Base-by-base conservation (phyloP, 2,797 vertebrate species). In the Borostomias antarcticus region DNA sequence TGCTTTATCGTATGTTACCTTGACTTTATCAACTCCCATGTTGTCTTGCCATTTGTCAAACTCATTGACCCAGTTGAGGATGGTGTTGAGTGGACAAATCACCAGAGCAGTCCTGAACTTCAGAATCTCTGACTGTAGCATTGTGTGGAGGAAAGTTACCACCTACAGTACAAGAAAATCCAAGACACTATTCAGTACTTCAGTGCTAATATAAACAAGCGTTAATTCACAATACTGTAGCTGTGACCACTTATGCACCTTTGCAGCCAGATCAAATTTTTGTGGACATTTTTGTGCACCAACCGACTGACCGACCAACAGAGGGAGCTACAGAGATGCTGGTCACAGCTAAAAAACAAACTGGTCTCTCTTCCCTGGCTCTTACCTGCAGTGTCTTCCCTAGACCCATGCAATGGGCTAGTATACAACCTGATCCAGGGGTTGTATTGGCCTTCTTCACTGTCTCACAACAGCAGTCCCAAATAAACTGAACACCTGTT, bases 321-420 rank as follows among this genome's bases (percentile, higher is more conserved):
- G n/a, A n/a, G n/a, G n/a, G n/a, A n/a, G n/a, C n/a, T n/a, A n/a
- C n/a, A n/a, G n/a, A n/a, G n/a, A n/a, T n/a, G n/a, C n/a, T n/a
- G n/a, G n/a, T n/a, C n/a, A n/a, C n/a, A n/a, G n/a, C n/a, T n/a
- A n/a, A n/a, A n/a, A n/a, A n/a, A n/a, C n/a, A n/a, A n/a, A n/a
- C 35, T 43, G 23, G 62, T 3, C 0, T 53, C 19, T 19, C 2
- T 35, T 3, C 57, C 10, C 45, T 1, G 77, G 85, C 85, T 13
- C 76, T 88, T 79, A 98, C 97, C 96, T 99, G 97, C 62, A 99
- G 89, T 0, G 96, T 98, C 78, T 99, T 99, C 26, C 97, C 97
- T 68, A 98, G 91, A 48, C 97, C 97, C 97, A 98, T 99, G 85
- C 96, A 99, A 83, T 99, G 97, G 25, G 97, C 97, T 74, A 99